Evolutionary conservation across 2,888 invertebrate species (phyloP), one percentile per base, ranked within the genome.

Genomic region (Athrips mouffetella): DNA sequence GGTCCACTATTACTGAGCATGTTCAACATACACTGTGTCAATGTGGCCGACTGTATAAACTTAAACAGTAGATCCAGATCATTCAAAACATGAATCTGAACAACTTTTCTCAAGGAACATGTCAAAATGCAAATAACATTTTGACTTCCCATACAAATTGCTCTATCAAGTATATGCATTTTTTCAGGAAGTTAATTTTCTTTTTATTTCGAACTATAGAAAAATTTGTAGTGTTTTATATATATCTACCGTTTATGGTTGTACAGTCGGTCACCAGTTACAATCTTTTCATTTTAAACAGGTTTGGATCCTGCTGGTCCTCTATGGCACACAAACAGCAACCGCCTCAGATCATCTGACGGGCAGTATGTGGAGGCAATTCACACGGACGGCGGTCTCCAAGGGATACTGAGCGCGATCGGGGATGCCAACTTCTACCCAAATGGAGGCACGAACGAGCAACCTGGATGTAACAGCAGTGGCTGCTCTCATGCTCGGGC

Each of bases 281-380:
- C 8, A 31, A n/a, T 5, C n/a, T n/a, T n/a, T n/a, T n/a, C n/a
- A 1, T 13, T 37, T 8, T 27, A n/a, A 3, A 20, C 51, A 80
- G 79, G 72, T 45, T 55, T 81, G 46, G 81, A 83, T 50, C 82
- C 83, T 0, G 81, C 83, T 13, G 76, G 77, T 18, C 81, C 80
- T n/a, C 47, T 45, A 1, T 83, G 78, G 76, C 46, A 49, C 0
- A 54, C 53, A 13, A 74, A 72, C 48, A 15, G 44, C 1, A 63
- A 73, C 27, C 67, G 70, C 8, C 54, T 82, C 2, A 68, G 63
- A 27, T 13, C 15, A 1, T 62, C 63, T 27, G 58, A 61, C 37
- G 81, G 67, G 3, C 55, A 55, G 8, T 78, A 80, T 48, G 80
- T 80, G 0, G 83, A 83, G 58, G 59, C 64, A 18, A 79, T 83